Evolutionary conservation across 2,113 vertebrate species (phyloP), one percentile per base, ranked within the genome.

Genomic region (Caretta caretta): DNA sequence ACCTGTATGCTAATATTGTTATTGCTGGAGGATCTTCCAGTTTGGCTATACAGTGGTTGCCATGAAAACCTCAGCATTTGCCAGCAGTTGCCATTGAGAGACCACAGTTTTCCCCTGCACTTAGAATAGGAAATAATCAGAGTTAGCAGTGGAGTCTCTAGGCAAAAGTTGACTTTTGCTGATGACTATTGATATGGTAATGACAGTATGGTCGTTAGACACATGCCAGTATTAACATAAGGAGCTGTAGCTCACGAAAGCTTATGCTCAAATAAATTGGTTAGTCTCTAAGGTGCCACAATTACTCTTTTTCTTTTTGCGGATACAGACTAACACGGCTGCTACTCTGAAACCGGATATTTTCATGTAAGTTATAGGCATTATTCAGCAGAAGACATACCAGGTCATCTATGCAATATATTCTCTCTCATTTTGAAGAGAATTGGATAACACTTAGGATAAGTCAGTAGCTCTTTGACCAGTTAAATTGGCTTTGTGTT

Each of bases 161-260:
- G 89, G 92, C 72, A 93, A 91, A 96, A 57, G 46, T 81, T 95
- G 81, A 78, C 80, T 80, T 90, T 91, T 88, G 87, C 83, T 49
- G 54, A 49, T 78, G 83, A 62, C 42, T 27, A 27, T 72, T 84
- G 42, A 42, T 42, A 42, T 42, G 42, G 72, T 62, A 46, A 92
- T 88, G 46, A 81, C 84, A 91, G 78, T 84, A 87, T 82, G 88
- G 76, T 89, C 49, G 75, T 59, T 65, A 62, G 35, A 48, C 22
- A 27, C 75, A 9, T 93, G 8, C 89, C 86, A 91, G 84, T 35
- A 25, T 96, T 87, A 88, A 53, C 46, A 84, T 72, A 89, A 90
- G 79, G 42, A 42, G 42, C 42, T 42, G 42, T 42, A 42, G 5
- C 42, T 42, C 42, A 42, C 42, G 42, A 42, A 42, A 42, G 42